Evolutionary conservation across 1,140 invertebrate genomes (phyloP).

Genomic region (Eueides isabella): DNA sequence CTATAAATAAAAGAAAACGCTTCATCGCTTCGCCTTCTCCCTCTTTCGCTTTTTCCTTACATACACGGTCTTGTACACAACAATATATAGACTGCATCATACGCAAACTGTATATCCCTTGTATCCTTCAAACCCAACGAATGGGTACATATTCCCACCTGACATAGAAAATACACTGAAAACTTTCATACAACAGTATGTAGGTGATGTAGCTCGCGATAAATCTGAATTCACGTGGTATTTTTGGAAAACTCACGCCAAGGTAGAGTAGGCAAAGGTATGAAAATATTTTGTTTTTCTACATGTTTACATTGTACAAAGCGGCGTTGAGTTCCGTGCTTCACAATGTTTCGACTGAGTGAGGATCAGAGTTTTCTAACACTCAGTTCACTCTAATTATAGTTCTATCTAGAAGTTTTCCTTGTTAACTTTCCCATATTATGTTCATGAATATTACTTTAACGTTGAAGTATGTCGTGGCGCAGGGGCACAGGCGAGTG

Average conservation of each 20-base stretch:
- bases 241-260: not conserved
- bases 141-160: not conserved
- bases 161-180: not conserved
- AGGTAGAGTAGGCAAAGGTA: not conserved
- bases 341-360: too few species aligned
- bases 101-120: not conserved
- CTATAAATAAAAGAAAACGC: not conserved
- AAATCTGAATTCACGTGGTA: conserved; percentile 1
- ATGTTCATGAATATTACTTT: too few species aligned
- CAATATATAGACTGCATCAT: not conserved
- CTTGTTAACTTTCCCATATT: too few species aligned
- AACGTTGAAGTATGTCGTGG: too few species aligned
- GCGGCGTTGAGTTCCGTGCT: too few species aligned
- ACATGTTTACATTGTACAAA: too few species aligned
- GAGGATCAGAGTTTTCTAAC: too few species aligned
- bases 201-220: conserved; percentile 28
- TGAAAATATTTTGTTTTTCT: too few species aligned
- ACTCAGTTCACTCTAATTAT: too few species aligned
- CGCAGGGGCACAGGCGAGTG: too few species aligned
- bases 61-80: not conserved
- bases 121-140: not conserved
- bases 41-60: not conserved
- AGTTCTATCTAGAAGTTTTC: too few species aligned
- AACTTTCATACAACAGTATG: conserved; percentile 40
- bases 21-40: not conserved